Evolutionary conservation across 2,888 invertebrate species (phyloP).

Genomic region (Carterocephalus palaemon): DNA sequence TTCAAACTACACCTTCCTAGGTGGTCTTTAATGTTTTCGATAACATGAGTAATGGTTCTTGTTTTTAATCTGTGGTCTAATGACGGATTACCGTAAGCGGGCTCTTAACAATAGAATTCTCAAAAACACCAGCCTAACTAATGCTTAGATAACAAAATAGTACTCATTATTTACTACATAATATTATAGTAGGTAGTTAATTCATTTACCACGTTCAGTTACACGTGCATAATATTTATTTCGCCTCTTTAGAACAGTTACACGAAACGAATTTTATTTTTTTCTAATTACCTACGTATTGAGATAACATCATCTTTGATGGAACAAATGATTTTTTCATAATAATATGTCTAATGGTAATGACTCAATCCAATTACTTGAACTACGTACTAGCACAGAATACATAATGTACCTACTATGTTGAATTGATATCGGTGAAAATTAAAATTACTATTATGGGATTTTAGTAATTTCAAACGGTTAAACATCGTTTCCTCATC

Average conservation of each 20-base stretch:
- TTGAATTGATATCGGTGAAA: too few relatives aligned
- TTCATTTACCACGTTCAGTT: slow-evolving; percentile 21
- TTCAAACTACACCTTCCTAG: slow-evolving; percentile 36
- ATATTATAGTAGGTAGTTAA: background rate
- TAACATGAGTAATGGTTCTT: slow-evolving; percentile 25
- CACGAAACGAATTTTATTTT: slow-evolving; percentile 30
- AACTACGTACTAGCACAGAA: too few relatives aligned
- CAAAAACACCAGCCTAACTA: background rate
- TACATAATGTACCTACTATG: too few relatives aligned
- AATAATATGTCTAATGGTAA: slow-evolving; percentile 34
- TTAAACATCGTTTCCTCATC: too few relatives aligned
- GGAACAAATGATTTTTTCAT: slow-evolving; percentile 33
- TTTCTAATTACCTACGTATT: slow-evolving; percentile 18
- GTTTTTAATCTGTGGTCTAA: too few relatives aligned
- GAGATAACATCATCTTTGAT: slow-evolving; percentile 28
- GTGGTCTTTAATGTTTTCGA: slow-evolving; percentile 49
- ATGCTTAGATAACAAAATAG: slow-evolving; percentile 1
- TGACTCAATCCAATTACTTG: slow-evolving; percentile 8
- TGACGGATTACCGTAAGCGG: slow-evolving; percentile 4
- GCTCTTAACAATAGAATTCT: slow-evolving; percentile 2
- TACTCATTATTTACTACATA: too few relatives aligned
- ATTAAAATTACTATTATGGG: too few relatives aligned
- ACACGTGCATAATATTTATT: slow-evolving; percentile 25
- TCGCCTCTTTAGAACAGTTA: slow-evolving; percentile 29
- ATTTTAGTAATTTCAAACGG: too few relatives aligned